These are phyloP conservation scores for Drosophila demipolita DNA, from an alignment of 2,888 invertebrate genomes.

Conservation along the genomic window DNA sequence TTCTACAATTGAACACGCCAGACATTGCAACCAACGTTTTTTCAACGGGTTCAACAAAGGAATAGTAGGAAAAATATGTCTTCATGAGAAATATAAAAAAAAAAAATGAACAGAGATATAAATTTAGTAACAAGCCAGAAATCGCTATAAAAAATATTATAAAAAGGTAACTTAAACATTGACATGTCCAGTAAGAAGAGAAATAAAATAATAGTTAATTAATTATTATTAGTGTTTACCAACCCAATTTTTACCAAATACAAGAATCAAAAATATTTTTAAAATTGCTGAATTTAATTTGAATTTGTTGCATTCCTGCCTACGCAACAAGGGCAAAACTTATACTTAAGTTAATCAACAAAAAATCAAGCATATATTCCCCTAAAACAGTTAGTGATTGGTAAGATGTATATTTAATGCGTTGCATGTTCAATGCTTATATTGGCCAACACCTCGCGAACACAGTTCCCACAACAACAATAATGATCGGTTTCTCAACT, in stretches of 20 bases:
- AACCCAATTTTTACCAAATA: background rate
- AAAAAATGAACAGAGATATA: background rate
- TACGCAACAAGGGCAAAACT: background rate
- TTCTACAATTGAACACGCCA: slow-evolving; percentile 33
- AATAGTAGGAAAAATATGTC: background rate
- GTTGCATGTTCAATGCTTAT: slow-evolving; percentile 15
- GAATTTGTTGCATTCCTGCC: background rate
- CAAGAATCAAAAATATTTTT: background rate
- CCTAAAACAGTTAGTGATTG: slow-evolving; percentile 4
- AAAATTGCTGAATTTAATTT: background rate
- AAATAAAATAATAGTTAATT: too few species aligned
- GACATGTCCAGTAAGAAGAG: too few species aligned
- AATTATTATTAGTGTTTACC: too few species aligned
- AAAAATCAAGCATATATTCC: background rate
- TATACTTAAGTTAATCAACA: background rate
- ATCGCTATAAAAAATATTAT: too few species aligned
- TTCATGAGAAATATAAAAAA: background rate
- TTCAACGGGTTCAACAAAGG: background rate
- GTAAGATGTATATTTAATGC: slow-evolving; percentile 19
- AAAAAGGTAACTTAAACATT: too few species aligned
- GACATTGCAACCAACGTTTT: slow-evolving; percentile 4
- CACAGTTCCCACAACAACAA: background rate
- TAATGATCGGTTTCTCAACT: slow-evolving; percentile 32
- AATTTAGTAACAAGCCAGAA: background rate
- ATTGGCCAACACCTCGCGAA: slow-evolving; percentile 15